Base-by-base conservation (phyloP, 2,888 invertebrate genomes). In the Drosophila borborema region DNA sequence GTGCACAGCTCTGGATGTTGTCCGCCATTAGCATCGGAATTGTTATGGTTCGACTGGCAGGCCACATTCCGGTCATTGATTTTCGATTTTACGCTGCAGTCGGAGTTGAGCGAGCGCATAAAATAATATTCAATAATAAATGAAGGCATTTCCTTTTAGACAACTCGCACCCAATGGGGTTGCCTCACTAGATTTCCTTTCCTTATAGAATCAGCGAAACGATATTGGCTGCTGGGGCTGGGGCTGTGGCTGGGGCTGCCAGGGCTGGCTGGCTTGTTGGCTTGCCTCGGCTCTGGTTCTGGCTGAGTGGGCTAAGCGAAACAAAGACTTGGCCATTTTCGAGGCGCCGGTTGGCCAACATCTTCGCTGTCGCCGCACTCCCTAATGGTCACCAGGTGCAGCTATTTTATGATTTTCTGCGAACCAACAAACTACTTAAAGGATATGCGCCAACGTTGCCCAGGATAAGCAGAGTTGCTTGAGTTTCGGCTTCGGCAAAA, bases 41-140 rank as follows among this genome's bases (percentile, higher is more conserved):
- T 82, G 84, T 88, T 86, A 86, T 84, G 75, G 86, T 67, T 79
- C 69, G 74, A 67, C 69, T 68, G 77, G 45, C 80, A 70, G 73
- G 75, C 72, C 83, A 77, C 86, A 85, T 84, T 80, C 82, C 84
- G 74, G 79, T 80, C 85, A 89, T 86, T 84, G 86, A 86, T 86
- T 86, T 89, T 86, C 86, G 86, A 86, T 89, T 86, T 89, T 82
- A 84, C 79, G 86, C 84, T 78, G 83, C 74, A 80, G 75, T 56
- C 66, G 63, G 64, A 70, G 55, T 43, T 70, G 70, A 77, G 82
- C 81, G 74, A 83, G 89, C 86, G 82, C 81, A 86, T 86, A 86
- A 89, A 89, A 89, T 89, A 86, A 89, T 86, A 89, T 86, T 86
- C 85, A 89, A 86, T 86, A 86, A 89, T 89, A 86, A 87, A 87